Percentiles rank a stretch among this genome's conserved stretches.
phyloP scores from a whole-genome alignment of 1,140 invertebrate genomes.

The Onthophagus taurus region DNA sequence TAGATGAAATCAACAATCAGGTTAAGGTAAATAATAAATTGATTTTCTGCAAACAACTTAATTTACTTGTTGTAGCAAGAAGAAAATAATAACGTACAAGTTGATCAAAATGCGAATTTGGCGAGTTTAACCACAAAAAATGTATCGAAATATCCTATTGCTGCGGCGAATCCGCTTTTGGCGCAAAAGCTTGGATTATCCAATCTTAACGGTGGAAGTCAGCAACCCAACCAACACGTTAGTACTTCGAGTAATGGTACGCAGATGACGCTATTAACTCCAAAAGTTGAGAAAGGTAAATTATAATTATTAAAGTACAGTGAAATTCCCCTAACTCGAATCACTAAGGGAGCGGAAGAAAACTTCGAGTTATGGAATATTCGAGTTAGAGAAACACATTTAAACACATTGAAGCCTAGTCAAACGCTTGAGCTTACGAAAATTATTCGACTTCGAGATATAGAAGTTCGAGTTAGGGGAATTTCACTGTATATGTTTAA shows the following conservation, averaged over 20 bases:
- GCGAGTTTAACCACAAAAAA: conserved; percentile 27
- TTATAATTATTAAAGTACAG: too few species aligned
- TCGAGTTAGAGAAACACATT: not conserved
- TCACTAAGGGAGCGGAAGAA: too few species aligned
- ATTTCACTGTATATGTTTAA: too few species aligned
- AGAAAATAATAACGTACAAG: conserved; percentile 38
- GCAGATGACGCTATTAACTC: conserved; percentile 33
- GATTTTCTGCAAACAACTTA: not conserved
- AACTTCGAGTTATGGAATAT: too few species aligned
- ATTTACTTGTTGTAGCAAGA: conserved; percentile 30
- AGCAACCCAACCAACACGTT: conserved; percentile 16
- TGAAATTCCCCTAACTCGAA: too few species aligned
- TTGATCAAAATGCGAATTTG: conserved; percentile 22
- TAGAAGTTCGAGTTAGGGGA: too few species aligned
- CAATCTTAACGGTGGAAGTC: conserved; percentile 39
- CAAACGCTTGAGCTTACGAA: too few species aligned
- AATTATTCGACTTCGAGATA: too few species aligned
- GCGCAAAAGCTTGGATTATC: conserved; percentile 53
- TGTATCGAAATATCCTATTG: conserved; percentile 62
- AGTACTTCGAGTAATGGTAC: conserved; percentile 18
- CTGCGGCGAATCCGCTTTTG: conserved; percentile 69
- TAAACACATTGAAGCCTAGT: not conserved
- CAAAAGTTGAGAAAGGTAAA: conserved; percentile 38
- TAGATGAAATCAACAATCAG: conserved; percentile 43
- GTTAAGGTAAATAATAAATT: conserved; percentile 43